Evolutionary conservation across 1,140 invertebrate genomes (phyloP), one percentile per base, ranked within the genome.

Genomic region (Caenorhabditis remanei): DNA sequence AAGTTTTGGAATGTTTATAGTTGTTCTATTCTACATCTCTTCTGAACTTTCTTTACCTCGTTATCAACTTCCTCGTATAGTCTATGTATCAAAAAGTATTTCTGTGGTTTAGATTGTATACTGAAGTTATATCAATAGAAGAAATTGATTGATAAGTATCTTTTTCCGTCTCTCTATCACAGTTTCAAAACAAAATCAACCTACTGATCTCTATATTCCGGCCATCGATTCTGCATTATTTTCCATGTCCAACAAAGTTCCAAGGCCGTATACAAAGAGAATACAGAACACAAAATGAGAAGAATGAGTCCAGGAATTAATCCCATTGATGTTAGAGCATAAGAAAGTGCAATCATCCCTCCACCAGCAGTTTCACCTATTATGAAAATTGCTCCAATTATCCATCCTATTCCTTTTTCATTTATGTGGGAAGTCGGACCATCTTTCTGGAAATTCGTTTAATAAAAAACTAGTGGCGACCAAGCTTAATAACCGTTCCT

Each of bases 341-440:
- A 92, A 0, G 95, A 95, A 21, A 96, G 92, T 11, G 95, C 95
- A 61, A 96, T 92, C 9, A 96, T 94, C 6, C 95, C 95, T 89
- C 95, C 95, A 21, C 95, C 95, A 2, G 95, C 95, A 94, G 96
- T 95, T 92, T 96, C 95, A 0, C 95, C 95, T 8, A 94, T 94
- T 32, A 96, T 94, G 90, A 96, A 95, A 53, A 96, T 93, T 0
- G 94, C 94, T 0, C 95, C 94, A 84, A 95, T 93, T 3, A 91
- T 9, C 50, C 94, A 89, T 13, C 90, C 90, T 7, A 94, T 90
- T 32, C 93, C 93, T 84, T 90, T 89, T 40, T 90, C 67, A 40
- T 90, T 87, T 32, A 85, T 61, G 46, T 89, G 86, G 55, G 79
- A 79, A 13, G 71, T 79, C 46, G 71, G 71, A 14, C 71, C 50